phyloP scores from a whole-genome alignment of 2,113 vertebrate genomes.

The Calyptomena viridis region DNA sequence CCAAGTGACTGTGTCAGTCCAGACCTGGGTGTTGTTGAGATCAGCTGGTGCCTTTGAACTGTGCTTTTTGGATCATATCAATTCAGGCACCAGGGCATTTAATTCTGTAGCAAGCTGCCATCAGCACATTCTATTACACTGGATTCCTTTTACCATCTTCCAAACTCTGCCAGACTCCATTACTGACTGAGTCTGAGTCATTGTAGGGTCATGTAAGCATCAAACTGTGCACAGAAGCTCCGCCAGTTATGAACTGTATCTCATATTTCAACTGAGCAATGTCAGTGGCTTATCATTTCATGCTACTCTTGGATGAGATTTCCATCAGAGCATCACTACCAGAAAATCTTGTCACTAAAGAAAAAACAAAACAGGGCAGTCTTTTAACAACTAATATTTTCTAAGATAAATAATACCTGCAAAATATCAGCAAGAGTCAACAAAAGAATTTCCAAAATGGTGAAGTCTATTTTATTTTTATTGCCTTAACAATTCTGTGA shows the following conservation, averaged over 20 bases:
- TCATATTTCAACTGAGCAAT: neutral
- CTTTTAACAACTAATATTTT: neutral
- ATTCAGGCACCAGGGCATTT: neutral
- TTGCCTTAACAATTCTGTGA: neutral
- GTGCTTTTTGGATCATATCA: neutral
- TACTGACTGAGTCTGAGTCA: neutral
- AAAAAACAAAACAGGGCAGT: neutral
- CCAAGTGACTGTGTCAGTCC: neutral
- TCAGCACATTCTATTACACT: accelerated
- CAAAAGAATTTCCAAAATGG: neutral
- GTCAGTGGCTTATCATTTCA: neutral
- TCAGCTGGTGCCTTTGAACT: neutral
- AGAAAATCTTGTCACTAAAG: neutral
- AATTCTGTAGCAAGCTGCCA: neutral
- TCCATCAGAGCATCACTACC: accelerated
- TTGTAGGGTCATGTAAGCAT: neutral
- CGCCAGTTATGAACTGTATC: neutral
- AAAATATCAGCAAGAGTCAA: neutral
- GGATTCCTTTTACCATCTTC: neutral
- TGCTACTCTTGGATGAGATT: neutral
- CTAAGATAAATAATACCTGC: neutral
- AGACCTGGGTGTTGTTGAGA: neutral
- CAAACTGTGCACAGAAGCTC: slow-evolving; percentile 21
- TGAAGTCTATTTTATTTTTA: neutral
- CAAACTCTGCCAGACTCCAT: neutral